Evolutionary conservation across 2,797 vertebrate species (phyloP).

Genomic region (Sebastes hubbsi): DNA sequence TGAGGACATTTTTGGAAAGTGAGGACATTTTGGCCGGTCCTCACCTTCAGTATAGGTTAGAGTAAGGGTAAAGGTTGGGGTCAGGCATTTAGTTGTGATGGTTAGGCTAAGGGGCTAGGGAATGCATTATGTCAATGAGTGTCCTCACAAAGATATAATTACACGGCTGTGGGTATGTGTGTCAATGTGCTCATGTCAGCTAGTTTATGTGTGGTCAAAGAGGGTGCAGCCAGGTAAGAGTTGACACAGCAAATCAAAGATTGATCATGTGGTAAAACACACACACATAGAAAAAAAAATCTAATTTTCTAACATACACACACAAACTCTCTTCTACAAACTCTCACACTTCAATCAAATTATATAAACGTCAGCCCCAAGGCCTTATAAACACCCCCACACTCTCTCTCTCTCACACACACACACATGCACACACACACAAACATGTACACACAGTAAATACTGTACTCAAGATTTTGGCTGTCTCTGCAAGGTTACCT

Average conservation of each 20-base stretch:
- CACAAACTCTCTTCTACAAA: not conserved
- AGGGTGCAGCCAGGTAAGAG: not conserved
- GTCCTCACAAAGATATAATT: too few relatives aligned
- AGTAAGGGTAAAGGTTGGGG: too few relatives aligned
- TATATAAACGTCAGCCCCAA: slow-evolving; percentile 1
- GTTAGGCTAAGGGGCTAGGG: too few relatives aligned
- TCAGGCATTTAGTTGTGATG: too few relatives aligned
- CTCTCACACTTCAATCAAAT: slow-evolving; percentile 4
- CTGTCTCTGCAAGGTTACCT: not conserved
- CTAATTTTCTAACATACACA: not conserved
- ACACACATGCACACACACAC: not conserved
- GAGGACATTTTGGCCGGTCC: too few relatives aligned
- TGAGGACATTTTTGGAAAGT: too few relatives aligned
- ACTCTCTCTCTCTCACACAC: not conserved
- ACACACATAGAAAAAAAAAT: not conserved
- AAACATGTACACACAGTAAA: not conserved
- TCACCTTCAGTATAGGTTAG: too few relatives aligned
- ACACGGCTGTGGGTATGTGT: not conserved
- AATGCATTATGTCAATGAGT: too few relatives aligned
- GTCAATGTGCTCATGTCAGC: not conserved
- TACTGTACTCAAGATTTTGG: not conserved
- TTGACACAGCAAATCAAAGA: slow-evolving; percentile 1
- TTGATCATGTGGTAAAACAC: not conserved
- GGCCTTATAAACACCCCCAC: not conserved
- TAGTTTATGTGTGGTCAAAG: not conserved